Base-by-base conservation (phyloP, 2,888 invertebrate genomes). In the Mystacides longicornis region DNA sequence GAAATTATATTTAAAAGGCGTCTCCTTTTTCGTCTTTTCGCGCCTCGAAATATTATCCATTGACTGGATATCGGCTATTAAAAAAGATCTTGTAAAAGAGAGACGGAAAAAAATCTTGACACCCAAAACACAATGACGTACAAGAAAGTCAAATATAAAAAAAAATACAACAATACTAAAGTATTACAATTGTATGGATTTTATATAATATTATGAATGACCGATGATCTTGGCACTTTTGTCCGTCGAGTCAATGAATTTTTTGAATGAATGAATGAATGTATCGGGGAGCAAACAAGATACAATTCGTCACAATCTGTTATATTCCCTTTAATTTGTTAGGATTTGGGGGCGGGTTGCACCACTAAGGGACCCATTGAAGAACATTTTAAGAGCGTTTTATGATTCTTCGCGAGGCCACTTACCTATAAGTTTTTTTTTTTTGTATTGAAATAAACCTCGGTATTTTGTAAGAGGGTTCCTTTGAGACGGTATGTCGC, bases 301-400 rank as follows among this genome's bases (percentile, higher is more conserved):
- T 37, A 11, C 27, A 52, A 52, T 52, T 52, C 52, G 52, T 52
- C 52, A 23, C 47, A 48, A 55, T 55, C 57, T 27, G 52, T 58
- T 55, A 50, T 58, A 55, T 55, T 52, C 51, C 47, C 50, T 54
- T 57, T 57, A 57, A 51, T 45, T 45, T n/a, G 11, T 42, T 23
- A n/a, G 20, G 52, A 20, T 14, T 37, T 37, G 18, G 21, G 7
- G 52, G 52, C 46, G 46, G 52, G 45, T 45, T 52, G 23, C 45
- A 52, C 52, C 52, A 33, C 52, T 52, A 46, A 31, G 52, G 52
- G 52, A 46, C 16, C 52, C 16, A 47, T 52, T 52, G 46, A 46
- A 23, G 5, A 19, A 16, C 23, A 20, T 9, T 47, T 43, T 52
- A 52, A 21, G 18, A 27, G 19, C 23, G 22, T 52, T 52, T 46